A percentile compares a stretch with the other conserved stretches of the same genome.
phyloP scores from a whole-genome alignment of 2,888 invertebrate genomes.

The Machimus atricapillus region DNA sequence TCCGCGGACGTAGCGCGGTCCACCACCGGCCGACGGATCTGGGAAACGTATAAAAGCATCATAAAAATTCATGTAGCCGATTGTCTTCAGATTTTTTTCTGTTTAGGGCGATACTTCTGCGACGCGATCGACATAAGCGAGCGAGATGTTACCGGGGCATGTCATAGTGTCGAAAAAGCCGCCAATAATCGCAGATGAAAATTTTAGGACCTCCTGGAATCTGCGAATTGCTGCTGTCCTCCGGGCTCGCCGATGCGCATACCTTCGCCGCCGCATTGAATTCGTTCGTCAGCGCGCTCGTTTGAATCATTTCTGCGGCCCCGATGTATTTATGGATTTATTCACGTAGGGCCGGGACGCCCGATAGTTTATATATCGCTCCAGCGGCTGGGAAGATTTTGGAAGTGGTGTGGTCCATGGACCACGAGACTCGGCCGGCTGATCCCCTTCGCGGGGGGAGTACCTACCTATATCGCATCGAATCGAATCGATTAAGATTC shows the following conservation, averaged over 20 bases:
- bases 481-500: conserved; percentile 3
- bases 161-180: conserved; percentile 62
- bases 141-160: conserved; percentile 50
- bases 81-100: conserved; percentile 39
- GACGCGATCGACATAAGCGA: background rate
- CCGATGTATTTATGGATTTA: conserved; percentile 52
- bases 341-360: conserved; percentile 43
- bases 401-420: conserved; percentile 37
- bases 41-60: conserved; percentile 43
- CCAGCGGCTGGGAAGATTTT: conserved; percentile 25
- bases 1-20: background rate
- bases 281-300: conserved; percentile 24
- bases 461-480: background rate
- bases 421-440: background rate
- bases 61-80: conserved; percentile 47
- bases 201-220: conserved; percentile 49
- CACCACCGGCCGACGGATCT: background rate
- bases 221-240: conserved; percentile 41
- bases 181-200: conserved; percentile 52
- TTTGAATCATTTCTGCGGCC: conserved; percentile 26
- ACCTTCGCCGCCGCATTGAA: conserved; percentile 41
- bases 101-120: conserved; percentile 11
- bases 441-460: background rate
- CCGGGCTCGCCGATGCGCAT: conserved; percentile 26
- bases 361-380: conserved; percentile 40